Evolutionary conservation across 2,797 vertebrate genomes (phyloP).

Genomic region (Chloroceryle inda): DNA sequence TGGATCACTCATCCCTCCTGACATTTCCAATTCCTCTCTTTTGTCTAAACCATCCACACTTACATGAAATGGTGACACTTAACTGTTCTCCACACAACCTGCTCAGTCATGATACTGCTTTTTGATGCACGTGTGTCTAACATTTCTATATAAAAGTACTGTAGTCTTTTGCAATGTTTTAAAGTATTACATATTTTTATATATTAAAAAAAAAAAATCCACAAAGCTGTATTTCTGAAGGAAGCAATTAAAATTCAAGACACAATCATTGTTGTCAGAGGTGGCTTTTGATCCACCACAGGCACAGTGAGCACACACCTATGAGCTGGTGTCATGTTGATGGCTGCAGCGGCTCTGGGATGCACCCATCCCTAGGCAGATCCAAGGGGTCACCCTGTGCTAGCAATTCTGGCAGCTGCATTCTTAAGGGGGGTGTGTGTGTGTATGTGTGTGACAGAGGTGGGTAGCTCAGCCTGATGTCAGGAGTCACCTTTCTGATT

Average conservation of each 20-base stretch:
- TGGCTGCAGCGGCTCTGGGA: neutral
- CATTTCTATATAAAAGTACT: slow-evolving; percentile 23
- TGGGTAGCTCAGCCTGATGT: neutral
- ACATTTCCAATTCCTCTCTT: slow-evolving; percentile 26
- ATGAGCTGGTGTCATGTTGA: neutral
- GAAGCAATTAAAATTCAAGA: neutral
- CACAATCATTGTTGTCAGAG: neutral
- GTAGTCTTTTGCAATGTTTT: neutral
- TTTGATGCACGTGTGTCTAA: slow-evolving; percentile 16
- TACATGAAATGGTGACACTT: neutral
- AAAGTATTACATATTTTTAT: neutral
- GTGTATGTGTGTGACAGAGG: neutral
- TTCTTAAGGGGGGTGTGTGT: neutral
- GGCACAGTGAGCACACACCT: too few species aligned
- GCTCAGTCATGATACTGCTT: neutral
- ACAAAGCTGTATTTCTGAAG: neutral
- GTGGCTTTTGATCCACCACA: neutral
- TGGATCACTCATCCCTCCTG: neutral
- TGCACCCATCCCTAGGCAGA: neutral
- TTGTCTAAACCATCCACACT: neutral
- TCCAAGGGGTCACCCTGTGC: neutral
- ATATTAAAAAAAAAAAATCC: neutral
- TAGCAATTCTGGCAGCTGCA: neutral
- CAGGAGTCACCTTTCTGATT: neutral
- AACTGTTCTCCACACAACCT: neutral